Evolutionary conservation across 2,113 vertebrate genomes (phyloP), one percentile per base, ranked within the genome.

Genomic region (Misgurnus mizolepis): DNA sequence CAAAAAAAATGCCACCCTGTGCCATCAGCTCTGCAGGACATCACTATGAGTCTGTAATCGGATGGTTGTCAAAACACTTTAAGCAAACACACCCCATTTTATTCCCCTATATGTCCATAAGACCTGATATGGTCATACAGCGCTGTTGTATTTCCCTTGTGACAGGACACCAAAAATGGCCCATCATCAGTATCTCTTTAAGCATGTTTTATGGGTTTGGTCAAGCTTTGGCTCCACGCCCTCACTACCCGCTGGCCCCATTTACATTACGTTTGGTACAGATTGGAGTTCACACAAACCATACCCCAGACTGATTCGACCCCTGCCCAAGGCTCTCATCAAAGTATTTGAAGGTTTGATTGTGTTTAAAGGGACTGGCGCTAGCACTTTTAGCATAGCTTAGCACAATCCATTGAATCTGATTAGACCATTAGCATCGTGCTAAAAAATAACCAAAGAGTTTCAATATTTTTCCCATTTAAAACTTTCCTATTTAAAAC

Each of bases 111-210:
- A n/a, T 70, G 50, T 65, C 61, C 53, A 3, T 10, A 58, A 60
- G 58, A 87, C 90, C 92, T 91, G 89, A 91, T 93, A 92, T 91
- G 92, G 91, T 90, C 70, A 58, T 90, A 79, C 67, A 39, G 7
- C 41, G 73, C 70, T 76, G 83, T 72, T 85, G 64, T 75, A 18
- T 12, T 15, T 53, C 14, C 34, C 69, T 3, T 9, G 14, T 64
- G 84, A 79, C 83, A 62, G 83, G 85, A 87, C 81, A 68, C 74
- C 80, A 82, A 85, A 39, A 55, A 69, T 86, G 80, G 88, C 75
- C 56, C 79, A 76, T 85, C 87, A 47, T 34, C 82, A 80, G 14
- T 4, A 62, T 82, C 82, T 88, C 53, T 83, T 89, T 87, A 87
- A 90, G 88, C 84, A 89, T 71, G 40, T 81, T 67, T 71, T 73